Base-by-base conservation (phyloP, 2,888 invertebrate genomes). In the Conus canariensis region DNA sequence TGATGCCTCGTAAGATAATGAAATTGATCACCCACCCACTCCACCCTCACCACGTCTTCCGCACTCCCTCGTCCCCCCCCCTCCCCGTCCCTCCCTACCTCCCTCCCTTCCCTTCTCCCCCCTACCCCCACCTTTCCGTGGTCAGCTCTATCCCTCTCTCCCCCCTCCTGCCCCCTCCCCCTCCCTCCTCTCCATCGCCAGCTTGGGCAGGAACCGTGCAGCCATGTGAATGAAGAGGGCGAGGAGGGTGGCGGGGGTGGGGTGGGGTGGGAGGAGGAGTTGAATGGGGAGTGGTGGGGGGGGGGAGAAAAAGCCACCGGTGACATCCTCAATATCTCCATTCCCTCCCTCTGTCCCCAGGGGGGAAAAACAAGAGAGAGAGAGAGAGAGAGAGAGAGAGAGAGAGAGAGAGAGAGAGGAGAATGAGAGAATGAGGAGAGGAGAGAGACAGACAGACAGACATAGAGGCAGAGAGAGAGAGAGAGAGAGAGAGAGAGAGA, bases 401-500 rank as follows among this genome's bases (percentile, higher is more conserved):
- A 80, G 30, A 80, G 64, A 85, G 45, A 85, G 85, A 5, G n/a
- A 85, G 25, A 16, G 85, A 22, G 60, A 22, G 59, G 0, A 56
- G 64, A 56, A n/a, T 16, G 85, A 56, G 85, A 56, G 83, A 77
- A 5, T 10, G 30, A 30, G 12, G 25, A 9, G 25, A 16, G 67
- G 8, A 70, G 89, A 0, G 22, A 89, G 8, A 70, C 1, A 70
- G 70, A 22, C 7, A 70, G 70, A 70, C 19, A 70, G 70, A 70
- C 19, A 70, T 7, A 70, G 19, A 70, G 70, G 19, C 16, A 56
- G 59, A 22, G 59, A 56, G n/a, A 85, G 56, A 77, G 1, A 6
- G 30, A 30, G 12, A 77, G 30, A 30, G 64, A 85, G 22, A 85
- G 89, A 10, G 56, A 89, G 70, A 64, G 19, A 70, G 70, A 70